Percentiles rank a stretch among this genome's conserved stretches.
Evolutionary conservation across 1,140 invertebrate genomes (phyloP).

Genomic region (Drosophila saltans): DNA sequence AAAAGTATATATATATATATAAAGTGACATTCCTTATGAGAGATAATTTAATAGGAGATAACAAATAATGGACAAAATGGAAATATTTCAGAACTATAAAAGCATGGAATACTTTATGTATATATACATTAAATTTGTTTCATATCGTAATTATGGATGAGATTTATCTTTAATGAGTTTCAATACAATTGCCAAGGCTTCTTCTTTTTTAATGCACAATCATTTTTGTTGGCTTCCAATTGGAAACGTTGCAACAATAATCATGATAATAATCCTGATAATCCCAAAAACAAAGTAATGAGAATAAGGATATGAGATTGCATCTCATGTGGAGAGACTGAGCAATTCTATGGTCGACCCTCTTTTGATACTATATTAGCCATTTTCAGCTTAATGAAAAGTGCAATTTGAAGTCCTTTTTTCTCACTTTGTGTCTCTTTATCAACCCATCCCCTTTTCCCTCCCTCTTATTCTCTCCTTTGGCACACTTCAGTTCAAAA

Average conservation of each 20-base stretch:
- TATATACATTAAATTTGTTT: neutral
- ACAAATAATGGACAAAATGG: neutral
- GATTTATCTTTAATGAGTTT: no score
- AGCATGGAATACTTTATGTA: no score
- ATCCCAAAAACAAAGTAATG: no score
- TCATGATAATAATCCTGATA: no score
- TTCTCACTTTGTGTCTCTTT: slow-evolving; percentile 1
- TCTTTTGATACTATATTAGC: slow-evolving; percentile 25
- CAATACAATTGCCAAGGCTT: no score
- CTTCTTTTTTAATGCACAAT: no score
- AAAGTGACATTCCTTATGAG: neutral
- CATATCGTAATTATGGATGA: neutral
- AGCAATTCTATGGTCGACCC: neutral
- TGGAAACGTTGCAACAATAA: no score
- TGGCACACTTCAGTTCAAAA: slow-evolving; percentile 58
- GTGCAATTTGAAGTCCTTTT: slow-evolving; percentile 58
- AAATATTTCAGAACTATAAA: no score
- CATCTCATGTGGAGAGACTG: slow-evolving; percentile 18
- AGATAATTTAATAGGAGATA: neutral
- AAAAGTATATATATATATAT: neutral
- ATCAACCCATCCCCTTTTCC: no score
- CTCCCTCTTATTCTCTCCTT: neutral
- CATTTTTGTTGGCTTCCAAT: no score
- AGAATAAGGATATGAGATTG: neutral
- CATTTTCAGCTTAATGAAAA: slow-evolving; percentile 73